Evolutionary conservation across 2,888 invertebrate genomes (phyloP), one percentile per base, ranked within the genome.

Genomic region (Tinea trinotella): DNA sequence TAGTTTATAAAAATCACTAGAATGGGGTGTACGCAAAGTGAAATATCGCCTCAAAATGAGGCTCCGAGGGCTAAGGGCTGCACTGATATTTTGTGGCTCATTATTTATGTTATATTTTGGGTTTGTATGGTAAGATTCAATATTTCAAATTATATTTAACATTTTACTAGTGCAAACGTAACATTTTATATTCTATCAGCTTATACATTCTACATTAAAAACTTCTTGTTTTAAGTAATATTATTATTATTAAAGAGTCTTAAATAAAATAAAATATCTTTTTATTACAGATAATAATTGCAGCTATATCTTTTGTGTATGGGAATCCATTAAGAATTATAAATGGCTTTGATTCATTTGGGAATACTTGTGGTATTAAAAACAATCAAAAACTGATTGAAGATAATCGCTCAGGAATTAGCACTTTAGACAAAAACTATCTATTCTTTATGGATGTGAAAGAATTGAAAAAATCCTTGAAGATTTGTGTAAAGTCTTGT

Each of bases 271-370:
- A 19, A 15, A 30, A 9, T 36, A 20, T 55, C 34, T 15, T 30
- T 59, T 49, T 53, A 53, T 40, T 69, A 56, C 74, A 94, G 95
- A 91, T 95, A 64, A 88, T 93, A 60, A 90, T 95, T 61, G 94
- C 94, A 22, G 92, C 92, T 9, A 96, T 96, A 82, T 93, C 96
- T 7, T 91, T 95, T 70, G 93, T 95, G 1, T 95, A 94, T 71
- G 96, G 96, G 13, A 94, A 94, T 77, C 96, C 96, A 0, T 76
- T 92, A 64, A 88, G 96, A 59, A 88, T 97, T 40, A 91, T 96
- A 58, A 95, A 96, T 87, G 97, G 97, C 13, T 96, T 94, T 75
- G 97, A 97, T 74, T 96, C 95, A 55, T 97, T 95, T 84, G 97
- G 97, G 6, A 97, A 98, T 71, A 96, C 96, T 24, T 98, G 98